phyloP scores from a whole-genome alignment of 1,140 invertebrate genomes.

The Thaumatotibia leucotreta region DNA sequence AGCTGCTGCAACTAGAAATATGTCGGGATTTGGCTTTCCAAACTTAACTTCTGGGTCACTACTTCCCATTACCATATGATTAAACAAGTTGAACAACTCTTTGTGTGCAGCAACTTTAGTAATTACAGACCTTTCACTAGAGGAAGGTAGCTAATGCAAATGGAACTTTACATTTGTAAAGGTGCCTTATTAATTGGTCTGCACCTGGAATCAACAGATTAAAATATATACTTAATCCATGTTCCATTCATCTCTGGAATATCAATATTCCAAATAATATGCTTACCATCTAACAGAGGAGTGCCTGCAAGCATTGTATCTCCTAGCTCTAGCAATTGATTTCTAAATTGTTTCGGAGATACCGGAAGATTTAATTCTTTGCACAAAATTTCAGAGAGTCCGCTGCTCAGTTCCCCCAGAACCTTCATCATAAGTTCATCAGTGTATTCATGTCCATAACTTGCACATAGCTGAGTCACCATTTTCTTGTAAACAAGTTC shows the following conservation, averaged over 20 bases:
- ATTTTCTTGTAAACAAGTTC: slow-evolving; percentile 80
- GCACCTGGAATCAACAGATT: slow-evolving; percentile 80
- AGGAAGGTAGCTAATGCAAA: slow-evolving; percentile 94
- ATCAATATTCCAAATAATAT: slow-evolving; percentile 9
- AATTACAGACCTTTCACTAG: slow-evolving; percentile 85
- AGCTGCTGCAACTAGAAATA: slow-evolving; percentile 90
- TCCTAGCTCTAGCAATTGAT: slow-evolving; percentile 77
- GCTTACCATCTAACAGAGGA: slow-evolving; percentile 79
- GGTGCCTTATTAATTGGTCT: slow-evolving; percentile 87
- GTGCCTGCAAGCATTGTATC: slow-evolving; percentile 75
- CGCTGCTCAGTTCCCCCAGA: slow-evolving; percentile 86
- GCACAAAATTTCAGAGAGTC: slow-evolving; percentile 84
- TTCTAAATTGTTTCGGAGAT: slow-evolving; percentile 82
- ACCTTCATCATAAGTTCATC: slow-evolving; percentile 83
- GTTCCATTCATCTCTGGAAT: too few species aligned
- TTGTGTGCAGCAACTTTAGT: slow-evolving; percentile 87
- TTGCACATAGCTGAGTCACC: slow-evolving; percentile 78
- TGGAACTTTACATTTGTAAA: slow-evolving; percentile 87
- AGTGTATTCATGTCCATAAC: slow-evolving; percentile 85
- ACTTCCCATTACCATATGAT: slow-evolving; percentile 90
- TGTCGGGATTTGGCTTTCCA: slow-evolving; percentile 96
- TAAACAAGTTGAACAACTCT: slow-evolving; percentile 85
- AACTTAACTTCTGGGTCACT: slow-evolving; percentile 91
- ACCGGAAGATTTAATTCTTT: slow-evolving; percentile 84
- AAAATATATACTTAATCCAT: not conserved